Evolutionary conservation across 2,797 vertebrate species (phyloP).

Genomic region (Masticophis lateralis): DNA sequence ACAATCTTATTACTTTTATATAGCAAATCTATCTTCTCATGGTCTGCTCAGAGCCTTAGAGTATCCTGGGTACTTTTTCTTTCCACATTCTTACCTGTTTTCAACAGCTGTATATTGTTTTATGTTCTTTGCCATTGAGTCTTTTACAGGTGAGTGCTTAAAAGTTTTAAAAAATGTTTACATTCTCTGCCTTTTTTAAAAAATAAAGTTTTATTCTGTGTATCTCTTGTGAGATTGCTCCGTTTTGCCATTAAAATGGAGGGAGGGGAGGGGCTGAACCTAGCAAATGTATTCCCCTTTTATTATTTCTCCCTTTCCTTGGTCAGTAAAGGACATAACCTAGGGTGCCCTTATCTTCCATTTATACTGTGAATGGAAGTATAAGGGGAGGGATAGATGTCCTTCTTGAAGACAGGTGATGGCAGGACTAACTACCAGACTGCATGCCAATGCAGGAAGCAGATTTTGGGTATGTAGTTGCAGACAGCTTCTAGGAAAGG

Average conservation of each 20-base stretch:
- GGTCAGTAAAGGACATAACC: neutral
- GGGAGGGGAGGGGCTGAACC: neutral
- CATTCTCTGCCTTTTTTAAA: neutral
- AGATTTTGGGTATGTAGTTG: neutral
- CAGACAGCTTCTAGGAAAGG: neutral
- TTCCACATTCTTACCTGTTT: neutral
- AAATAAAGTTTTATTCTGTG: neutral
- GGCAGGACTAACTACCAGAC: neutral
- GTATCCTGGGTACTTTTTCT: neutral
- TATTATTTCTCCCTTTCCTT: neutral
- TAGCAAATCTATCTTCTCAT: neutral
- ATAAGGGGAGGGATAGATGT: neutral
- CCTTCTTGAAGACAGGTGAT: neutral
- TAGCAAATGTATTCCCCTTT: neutral
- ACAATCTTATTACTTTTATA: neutral
- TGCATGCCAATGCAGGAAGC: neutral
- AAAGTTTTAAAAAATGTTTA: neutral
- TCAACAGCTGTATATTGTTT: neutral
- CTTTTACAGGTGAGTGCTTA: neutral
- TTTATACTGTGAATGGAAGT: neutral
- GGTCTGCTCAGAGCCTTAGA: neutral
- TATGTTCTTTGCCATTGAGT: neutral
- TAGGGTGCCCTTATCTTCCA: neutral
- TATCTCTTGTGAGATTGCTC: neutral
- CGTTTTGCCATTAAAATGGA: neutral